Evolutionary conservation across 30 jellyfish, hydroid and myxozoan genomes (phyloP).

Genomic region (Pseudorhiza aurosa): DNA sequence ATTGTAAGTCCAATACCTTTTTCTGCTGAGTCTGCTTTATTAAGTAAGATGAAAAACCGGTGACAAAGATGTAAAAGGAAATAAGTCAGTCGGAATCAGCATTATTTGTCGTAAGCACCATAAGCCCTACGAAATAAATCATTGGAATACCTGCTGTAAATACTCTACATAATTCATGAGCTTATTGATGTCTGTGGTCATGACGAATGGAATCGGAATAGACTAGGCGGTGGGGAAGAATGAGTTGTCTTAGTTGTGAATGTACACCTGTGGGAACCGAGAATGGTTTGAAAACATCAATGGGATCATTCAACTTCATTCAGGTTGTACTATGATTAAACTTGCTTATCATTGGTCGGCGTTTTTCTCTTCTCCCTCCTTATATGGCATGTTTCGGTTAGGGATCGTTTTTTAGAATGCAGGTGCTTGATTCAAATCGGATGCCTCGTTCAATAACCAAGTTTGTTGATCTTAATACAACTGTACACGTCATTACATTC

Average conservation of each 20-base stretch:
- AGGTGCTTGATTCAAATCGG: background rate
- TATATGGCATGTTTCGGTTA: background rate
- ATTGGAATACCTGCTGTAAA: background rate
- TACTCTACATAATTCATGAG: background rate
- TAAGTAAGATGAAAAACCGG: no score
- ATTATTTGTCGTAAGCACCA: background rate
- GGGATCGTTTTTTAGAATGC: background rate
- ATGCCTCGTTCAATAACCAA: background rate
- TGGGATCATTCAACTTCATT: slow-evolving; percentile 1
- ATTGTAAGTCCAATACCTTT: no score
- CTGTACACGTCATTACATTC: no score
- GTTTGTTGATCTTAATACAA: no score
- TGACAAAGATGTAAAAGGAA: no score
- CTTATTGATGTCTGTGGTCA: background rate
- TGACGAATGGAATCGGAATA: background rate
- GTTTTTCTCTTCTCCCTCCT: background rate
- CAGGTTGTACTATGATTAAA: background rate
- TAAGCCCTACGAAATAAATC: background rate
- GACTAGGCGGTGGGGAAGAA: background rate
- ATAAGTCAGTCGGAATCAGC: no score
- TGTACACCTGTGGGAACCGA: background rate
- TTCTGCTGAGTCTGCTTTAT: no score
- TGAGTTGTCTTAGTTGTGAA: background rate
- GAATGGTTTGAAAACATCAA: background rate
- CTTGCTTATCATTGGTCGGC: background rate